A percentile compares a stretch with the other conserved stretches of the same genome.
These are phyloP conservation scores for Epinephelus coioides DNA, from an alignment of 2,797 vertebrate species.

Conservation along the genomic window DNA sequence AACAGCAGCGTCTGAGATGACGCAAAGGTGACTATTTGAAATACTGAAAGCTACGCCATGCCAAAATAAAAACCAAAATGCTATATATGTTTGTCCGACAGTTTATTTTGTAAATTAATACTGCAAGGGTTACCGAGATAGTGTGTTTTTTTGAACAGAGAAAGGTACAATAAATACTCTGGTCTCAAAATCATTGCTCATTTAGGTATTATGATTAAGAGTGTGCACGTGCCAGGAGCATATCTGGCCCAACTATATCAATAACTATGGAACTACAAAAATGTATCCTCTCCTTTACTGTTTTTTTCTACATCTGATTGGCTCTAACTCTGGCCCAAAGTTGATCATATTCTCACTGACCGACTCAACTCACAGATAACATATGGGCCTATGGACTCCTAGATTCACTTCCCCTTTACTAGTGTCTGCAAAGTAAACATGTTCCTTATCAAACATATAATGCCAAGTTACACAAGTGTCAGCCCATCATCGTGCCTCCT, in stretches of 20 bases:
- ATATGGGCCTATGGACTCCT: constrained; percentile 17
- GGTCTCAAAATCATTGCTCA: neutral
- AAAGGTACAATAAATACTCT: neutral
- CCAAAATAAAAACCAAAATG: neutral
- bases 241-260: neutral
- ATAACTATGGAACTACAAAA: neutral
- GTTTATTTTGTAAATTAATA: neutral
- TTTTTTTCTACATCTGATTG: neutral
- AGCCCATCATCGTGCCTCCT: neutral
- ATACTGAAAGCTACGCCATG: neutral
- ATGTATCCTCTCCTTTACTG: fast-evolving
- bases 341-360: neutral
- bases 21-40: neutral
- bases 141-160: neutral
- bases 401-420: neutral
- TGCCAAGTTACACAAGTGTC: constrained; percentile 17
- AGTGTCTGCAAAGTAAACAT: constrained; percentile 27
- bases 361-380: neutral
- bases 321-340: neutral
- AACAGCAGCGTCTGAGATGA: neutral
- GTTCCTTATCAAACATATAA: constrained; percentile 27
- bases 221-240: neutral
- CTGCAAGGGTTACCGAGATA: neutral
- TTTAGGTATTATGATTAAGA: neutral
- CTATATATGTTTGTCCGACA: neutral